Percentiles rank a stretch among this genome's conserved stretches.
phyloP scores from a whole-genome alignment of 1,140 invertebrate species.

The Drosophila equinoxialis region DNA sequence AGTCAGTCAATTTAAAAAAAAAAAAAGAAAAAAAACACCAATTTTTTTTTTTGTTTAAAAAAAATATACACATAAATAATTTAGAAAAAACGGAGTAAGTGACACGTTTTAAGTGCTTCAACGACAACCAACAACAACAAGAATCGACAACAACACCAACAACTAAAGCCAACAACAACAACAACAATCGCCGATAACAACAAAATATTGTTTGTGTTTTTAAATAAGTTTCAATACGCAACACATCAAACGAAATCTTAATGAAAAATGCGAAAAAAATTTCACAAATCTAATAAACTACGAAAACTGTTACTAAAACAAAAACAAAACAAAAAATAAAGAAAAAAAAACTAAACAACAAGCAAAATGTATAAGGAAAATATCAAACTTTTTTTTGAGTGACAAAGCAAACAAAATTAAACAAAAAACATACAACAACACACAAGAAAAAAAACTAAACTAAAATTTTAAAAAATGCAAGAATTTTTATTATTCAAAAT shows the following conservation, averaged over 20 bases:
- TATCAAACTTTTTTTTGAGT: slow-evolving; percentile 44
- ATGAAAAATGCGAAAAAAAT: slow-evolving; percentile 74
- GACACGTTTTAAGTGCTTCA: slow-evolving; percentile 78
- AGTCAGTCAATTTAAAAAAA: neutral
- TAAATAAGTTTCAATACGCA: slow-evolving; percentile 62
- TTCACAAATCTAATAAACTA: slow-evolving; percentile 40
- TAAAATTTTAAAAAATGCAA: slow-evolving; percentile 62
- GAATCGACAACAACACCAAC: slow-evolving; percentile 24
- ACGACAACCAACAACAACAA: slow-evolving; percentile 28
- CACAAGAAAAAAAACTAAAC: slow-evolving; percentile 41
- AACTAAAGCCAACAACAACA: slow-evolving; percentile 33
- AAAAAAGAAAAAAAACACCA: too few relatives aligned
- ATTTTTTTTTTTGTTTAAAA: neutral
- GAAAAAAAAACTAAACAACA: slow-evolving; percentile 28
- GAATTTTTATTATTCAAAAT: slow-evolving; percentile 74
- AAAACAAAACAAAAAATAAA: slow-evolving; percentile 1
- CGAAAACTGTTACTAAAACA: slow-evolving; percentile 44
- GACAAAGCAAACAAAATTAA: slow-evolving; percentile 3
- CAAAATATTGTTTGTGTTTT: slow-evolving; percentile 65
- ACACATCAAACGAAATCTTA: slow-evolving; percentile 30
- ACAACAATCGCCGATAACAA: slow-evolving; percentile 22
- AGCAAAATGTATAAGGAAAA: slow-evolving; percentile 31
- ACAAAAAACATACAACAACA: slow-evolving; percentile 35
- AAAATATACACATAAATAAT: too few relatives aligned
- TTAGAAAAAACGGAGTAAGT: slow-evolving; percentile 48